phyloP scores from a whole-genome alignment of 2,113 vertebrate species.

The Perccottus glenii region DNA sequence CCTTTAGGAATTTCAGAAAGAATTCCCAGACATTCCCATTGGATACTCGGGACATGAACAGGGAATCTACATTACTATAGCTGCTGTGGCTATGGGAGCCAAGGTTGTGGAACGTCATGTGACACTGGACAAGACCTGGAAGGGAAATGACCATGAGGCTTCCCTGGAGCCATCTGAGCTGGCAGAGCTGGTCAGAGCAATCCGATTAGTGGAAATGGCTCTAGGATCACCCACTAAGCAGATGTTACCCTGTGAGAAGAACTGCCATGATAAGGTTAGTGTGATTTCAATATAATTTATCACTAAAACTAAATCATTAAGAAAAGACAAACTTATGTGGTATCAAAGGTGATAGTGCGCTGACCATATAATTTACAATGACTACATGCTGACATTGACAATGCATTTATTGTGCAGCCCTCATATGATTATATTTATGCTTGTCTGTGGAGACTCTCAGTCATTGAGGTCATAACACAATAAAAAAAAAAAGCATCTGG shows the following conservation, averaged over 20 bases:
- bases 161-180: conserved; percentile 86
- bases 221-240: conserved; percentile 85
- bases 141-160: conserved; percentile 88
- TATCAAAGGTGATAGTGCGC: too few species aligned
- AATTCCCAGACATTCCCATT: conserved; percentile 93
- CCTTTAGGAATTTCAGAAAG: conserved; percentile 89
- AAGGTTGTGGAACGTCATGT: conserved; percentile 91
- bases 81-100: conserved; percentile 89
- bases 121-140: conserved; percentile 90
- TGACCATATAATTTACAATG: too few species aligned
- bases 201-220: conserved; percentile 85
- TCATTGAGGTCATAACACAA: too few species aligned
- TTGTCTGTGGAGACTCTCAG: too few species aligned
- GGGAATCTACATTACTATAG: conserved; percentile 87
- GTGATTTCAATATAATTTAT: neutral
- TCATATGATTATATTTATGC: too few species aligned
- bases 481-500: too few species aligned
- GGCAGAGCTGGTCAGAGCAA: conserved; percentile 81
- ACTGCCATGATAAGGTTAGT: conserved; percentile 87
- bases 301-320: neutral
- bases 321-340: too few species aligned
- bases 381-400: too few species aligned
- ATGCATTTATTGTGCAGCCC: too few species aligned
- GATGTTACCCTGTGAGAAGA: conserved; percentile 86
- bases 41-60: conserved; percentile 92